These are phyloP conservation scores for Glaucopsyche alexis DNA, from an alignment of 2,888 invertebrate genomes.

Conservation along the genomic window DNA sequence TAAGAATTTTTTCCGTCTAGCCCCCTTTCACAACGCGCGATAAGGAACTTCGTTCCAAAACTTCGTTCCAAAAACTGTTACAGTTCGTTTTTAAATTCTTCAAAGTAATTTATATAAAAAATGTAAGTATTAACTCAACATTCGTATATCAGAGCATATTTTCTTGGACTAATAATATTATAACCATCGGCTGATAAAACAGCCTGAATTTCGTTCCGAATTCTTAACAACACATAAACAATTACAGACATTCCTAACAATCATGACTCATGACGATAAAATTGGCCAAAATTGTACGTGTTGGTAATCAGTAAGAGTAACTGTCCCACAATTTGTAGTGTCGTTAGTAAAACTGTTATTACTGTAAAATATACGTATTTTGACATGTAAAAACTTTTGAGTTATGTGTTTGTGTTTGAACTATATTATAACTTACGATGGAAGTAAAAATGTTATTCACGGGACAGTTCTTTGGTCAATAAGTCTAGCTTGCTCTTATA, in stretches of 20 bases:
- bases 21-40: too few species aligned
- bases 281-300: conserved; percentile 21
- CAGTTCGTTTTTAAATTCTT: too few species aligned
- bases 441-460: not conserved
- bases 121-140: too few species aligned
- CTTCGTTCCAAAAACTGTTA: too few species aligned
- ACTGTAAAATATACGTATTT: not conserved
- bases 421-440: not conserved
- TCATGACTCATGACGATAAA: conserved; percentile 13
- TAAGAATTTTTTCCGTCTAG: too few species aligned
- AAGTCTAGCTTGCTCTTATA: not conserved
- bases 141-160: too few species aligned
- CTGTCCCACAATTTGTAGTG: not conserved
- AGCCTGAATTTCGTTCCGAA: not conserved
- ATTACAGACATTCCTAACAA: conserved; percentile 21
- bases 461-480: not conserved
- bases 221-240: not conserved
- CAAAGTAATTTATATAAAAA: too few species aligned
- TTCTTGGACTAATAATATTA: too few species aligned
- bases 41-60: too few species aligned
- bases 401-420: conserved; percentile 13
- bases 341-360: not conserved
- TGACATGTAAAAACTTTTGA: conserved; percentile 8
- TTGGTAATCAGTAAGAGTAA: conserved; percentile 21
- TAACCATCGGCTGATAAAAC: not conserved